Evolutionary conservation across 2,888 invertebrate genomes (phyloP), one percentile per base, ranked within the genome.

Genomic region (Ennomos fuscantarius): DNA sequence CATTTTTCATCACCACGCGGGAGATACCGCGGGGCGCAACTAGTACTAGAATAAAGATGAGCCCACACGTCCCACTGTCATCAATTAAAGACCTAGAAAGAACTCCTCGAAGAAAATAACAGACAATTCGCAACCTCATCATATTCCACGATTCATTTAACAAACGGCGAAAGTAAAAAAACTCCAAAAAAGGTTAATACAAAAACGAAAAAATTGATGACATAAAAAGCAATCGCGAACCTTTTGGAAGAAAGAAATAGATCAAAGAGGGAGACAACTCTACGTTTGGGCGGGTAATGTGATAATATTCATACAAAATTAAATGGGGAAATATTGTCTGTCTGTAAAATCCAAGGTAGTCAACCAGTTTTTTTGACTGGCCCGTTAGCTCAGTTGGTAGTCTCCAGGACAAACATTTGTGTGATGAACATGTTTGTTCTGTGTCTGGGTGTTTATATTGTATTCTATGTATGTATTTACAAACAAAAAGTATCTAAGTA

Each of bases 221-320:
- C 80, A 76, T 76, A 79, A 79, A 72, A 76, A 74, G 76, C 74
- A 81, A 81, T 81, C 76, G 74, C 69, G 69, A 65, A 72, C 70
- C 70, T 75, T 69, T 73, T 68, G 61, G 61, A 69, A 68, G 72
- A 78, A 76, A 78, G 68, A 75, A 79, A 78, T 74, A 81, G 81
- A 87, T 89, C 85, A 87, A 87, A 85, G 84, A 71, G 70, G 68
- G 66, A 71, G 70, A 71, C 34, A 66, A 76, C 68, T 70, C 74
- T 73, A 72, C 69, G 74, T 74, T 82, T 77, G 75, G 69, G 81
- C 84, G 81, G 63, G 69, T 87, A 86, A 88, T 79, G 80, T 77
- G 81, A 87, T 87, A 85, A 85, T 65, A n/a, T 24, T 24, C 2
- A 41, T 6, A 6, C n/a, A n/a, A 5, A 15, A 15, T 13, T 24